Conservation (phyloP, 64 coral and sea anemone species). For the Montipora cactus region DNA sequence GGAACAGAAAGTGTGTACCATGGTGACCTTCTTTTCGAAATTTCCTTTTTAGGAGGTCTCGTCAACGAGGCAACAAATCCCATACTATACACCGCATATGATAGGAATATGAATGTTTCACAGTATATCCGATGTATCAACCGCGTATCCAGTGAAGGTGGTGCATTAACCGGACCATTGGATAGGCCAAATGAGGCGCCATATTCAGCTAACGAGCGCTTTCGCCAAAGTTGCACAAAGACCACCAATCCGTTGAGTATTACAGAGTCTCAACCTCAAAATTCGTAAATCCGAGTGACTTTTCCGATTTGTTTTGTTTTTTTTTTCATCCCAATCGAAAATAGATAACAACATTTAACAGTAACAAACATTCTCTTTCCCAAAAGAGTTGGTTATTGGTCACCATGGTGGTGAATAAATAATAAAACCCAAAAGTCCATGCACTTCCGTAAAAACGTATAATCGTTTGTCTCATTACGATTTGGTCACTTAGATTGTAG, state of each 20-base stretch:
- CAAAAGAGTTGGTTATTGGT: no score
- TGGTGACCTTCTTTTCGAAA: background rate
- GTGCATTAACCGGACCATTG: no score
- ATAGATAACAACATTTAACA: no score
- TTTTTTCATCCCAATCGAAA: no score
- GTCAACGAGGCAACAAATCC: conserved; percentile 73
- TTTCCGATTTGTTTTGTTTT: background rate
- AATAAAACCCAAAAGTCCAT: no score
- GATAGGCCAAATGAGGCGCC: no score
- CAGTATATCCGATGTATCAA: background rate
- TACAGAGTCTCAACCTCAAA: background rate
- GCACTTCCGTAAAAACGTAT: no score
- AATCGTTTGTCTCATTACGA: no score
- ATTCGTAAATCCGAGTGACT: background rate
- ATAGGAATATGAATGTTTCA: conserved; percentile 9
- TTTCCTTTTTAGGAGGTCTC: conserved; percentile 66
- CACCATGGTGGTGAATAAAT: no score
- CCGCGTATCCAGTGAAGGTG: background rate
- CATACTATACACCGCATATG: conserved; percentile 36
- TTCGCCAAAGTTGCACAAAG: background rate
- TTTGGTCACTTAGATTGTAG: no score
- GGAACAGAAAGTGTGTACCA: conserved; percentile 53
- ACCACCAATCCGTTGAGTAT: background rate
- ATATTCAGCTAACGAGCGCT: no score
- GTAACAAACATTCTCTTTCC: no score